Evolutionary conservation across 2,797 vertebrate species (phyloP), one percentile per base, ranked within the genome.

Genomic region (Aphelocoma californica): DNA sequence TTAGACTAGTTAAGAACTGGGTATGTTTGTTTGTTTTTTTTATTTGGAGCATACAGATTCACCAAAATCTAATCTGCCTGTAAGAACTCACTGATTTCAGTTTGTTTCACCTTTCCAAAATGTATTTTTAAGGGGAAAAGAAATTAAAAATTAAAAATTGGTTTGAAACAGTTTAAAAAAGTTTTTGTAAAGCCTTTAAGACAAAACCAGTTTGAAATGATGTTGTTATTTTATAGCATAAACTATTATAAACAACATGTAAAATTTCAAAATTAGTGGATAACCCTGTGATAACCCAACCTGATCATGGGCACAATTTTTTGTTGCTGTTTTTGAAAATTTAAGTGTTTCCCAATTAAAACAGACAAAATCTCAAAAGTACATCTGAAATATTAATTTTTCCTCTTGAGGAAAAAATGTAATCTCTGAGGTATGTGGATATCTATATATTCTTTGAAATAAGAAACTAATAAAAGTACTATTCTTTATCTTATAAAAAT

Each of bases 221-320:
- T 26, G 6, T 2, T 67, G 4, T 42, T 64, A 53, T 62, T 94
- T 82, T 13, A 8, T 48, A 74, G 60, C 2, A 29, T 18, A 44
- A 82, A 51, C 8, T 58, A 21, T 54, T 73, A 29, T 38, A 82
- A 57, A 24, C 21, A 38, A 21, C 5, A 36, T 7, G 2, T 15
- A 44, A 25, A 36, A 31, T 21, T 40, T 87, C 6, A 47, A 57
- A 81, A 40, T 5, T 29, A 64, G 5, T 54, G 12, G 6, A 91
- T 71, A 81, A 29, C 1, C 3, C 13, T 58, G 7, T 36, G 28
- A 48, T 58, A 78, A 66, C 3, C 3, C 17, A 75, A 38, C 64
- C 0, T 4, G 0, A 57, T 50, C 14, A 26, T 10, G 18, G 11
- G 9, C 3, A n/a, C 16, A 2, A 14, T 2, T 65, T 90, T 58